Evolutionary conservation across 2,113 vertebrate species (phyloP).

Genomic region (Mormyrus lacerda): DNA sequence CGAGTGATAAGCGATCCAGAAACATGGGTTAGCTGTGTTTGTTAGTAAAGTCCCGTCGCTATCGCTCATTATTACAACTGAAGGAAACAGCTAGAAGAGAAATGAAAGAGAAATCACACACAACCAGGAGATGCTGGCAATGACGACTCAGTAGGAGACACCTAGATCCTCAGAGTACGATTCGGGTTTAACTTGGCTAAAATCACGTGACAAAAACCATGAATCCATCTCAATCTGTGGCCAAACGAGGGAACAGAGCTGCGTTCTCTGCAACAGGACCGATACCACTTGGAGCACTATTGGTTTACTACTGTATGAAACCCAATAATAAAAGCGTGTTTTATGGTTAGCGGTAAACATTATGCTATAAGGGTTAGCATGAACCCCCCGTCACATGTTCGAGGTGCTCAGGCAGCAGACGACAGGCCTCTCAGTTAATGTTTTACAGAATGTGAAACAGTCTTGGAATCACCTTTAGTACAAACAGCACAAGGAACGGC

Average conservation of each 20-base stretch:
- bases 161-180: background rate
- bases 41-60: background rate
- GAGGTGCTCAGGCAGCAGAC: background rate
- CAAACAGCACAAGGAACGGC: slow-evolving; percentile 19
- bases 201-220: background rate
- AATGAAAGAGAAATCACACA: background rate
- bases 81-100: background rate
- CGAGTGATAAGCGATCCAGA: background rate
- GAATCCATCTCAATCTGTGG: background rate
- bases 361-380: background rate
- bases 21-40: background rate
- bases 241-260: background rate
- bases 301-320: background rate
- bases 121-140: background rate
- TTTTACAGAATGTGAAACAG: slow-evolving; percentile 22
- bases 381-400: background rate
- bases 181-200: background rate
- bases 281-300: background rate
- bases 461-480: slow-evolving; percentile 19
- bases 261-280: background rate
- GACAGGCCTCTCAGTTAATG: slow-evolving; percentile 26
- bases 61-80: background rate
- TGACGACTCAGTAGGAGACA: background rate
- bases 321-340: background rate
- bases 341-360: background rate